Evolutionary conservation across 1,140 invertebrate genomes (phyloP).

Genomic region (Nebria ingens): DNA sequence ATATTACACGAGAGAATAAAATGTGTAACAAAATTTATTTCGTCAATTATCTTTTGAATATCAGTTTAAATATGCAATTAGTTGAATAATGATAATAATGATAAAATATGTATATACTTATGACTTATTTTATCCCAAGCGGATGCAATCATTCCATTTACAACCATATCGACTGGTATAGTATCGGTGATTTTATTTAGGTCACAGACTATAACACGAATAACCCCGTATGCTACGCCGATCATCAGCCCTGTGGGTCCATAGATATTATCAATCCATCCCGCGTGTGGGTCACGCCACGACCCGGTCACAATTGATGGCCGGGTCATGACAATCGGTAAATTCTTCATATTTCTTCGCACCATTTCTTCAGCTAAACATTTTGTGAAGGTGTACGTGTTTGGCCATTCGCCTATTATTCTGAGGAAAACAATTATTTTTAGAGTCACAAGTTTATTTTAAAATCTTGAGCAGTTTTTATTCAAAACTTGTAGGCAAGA

Average conservation of each 20-base stretch:
- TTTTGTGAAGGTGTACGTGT: conserved; percentile 68
- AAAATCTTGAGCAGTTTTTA: background rate
- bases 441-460: conserved; percentile 5
- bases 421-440: conserved; percentile 33
- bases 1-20: too few species aligned
- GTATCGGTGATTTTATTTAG: conserved; percentile 50
- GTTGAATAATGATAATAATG: too few species aligned
- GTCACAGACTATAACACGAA: conserved; percentile 56
- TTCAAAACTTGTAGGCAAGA: background rate
- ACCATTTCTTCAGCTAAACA: conserved; percentile 57
- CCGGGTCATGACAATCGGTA: conserved; percentile 58
- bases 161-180: conserved; percentile 63
- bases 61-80: too few species aligned
- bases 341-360: conserved; percentile 37
- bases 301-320: conserved; percentile 45
- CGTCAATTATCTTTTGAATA: too few species aligned
- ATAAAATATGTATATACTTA: too few species aligned
- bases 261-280: conserved; percentile 85
- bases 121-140: conserved; percentile 57
- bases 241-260: conserved; percentile 67
- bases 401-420: conserved; percentile 52
- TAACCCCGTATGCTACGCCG: conserved; percentile 58
- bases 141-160: conserved; percentile 62
- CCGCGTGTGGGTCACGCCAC: conserved; percentile 41
- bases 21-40: too few species aligned